These are phyloP conservation scores for Callospermophilus lateralis DNA, from an alignment of 2,113 vertebrate genomes.

Conservation along the genomic window DNA sequence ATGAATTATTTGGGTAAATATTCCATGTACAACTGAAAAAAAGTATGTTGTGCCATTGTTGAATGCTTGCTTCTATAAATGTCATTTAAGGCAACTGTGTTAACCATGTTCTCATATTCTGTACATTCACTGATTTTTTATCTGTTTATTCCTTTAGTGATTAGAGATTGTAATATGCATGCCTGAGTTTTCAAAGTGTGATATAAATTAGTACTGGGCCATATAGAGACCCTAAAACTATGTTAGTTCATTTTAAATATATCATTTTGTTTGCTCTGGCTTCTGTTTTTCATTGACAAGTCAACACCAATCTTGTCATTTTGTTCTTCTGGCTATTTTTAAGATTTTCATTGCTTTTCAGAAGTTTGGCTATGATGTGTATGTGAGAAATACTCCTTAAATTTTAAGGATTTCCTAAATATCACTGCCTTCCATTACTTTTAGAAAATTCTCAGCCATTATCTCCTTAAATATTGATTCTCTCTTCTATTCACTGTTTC, in stretches of 20 bases:
- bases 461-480: background rate
- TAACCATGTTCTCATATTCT: background rate
- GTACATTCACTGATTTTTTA: background rate
- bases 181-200: constrained; percentile 11
- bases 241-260: constrained; percentile 26
- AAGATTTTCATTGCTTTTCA: constrained; percentile 40
- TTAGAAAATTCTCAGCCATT: constrained; percentile 15
- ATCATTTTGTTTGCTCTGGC: constrained; percentile 36
- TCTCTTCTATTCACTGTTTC: background rate
- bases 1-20: background rate
- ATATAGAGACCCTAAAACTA: background rate
- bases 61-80: background rate
- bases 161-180: background rate
- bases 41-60: background rate
- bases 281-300: constrained; percentile 6
- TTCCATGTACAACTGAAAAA: background rate
- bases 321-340: constrained; percentile 5
- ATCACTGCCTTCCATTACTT: background rate
- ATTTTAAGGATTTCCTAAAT: constrained; percentile 23
- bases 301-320: background rate
- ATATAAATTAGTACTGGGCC: background rate
- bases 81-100: background rate
- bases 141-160: background rate
- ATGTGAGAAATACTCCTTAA: background rate
- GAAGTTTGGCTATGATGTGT: background rate